phyloP scores from a whole-genome alignment of 2,888 invertebrate species.

The Melipona bicolor region DNA sequence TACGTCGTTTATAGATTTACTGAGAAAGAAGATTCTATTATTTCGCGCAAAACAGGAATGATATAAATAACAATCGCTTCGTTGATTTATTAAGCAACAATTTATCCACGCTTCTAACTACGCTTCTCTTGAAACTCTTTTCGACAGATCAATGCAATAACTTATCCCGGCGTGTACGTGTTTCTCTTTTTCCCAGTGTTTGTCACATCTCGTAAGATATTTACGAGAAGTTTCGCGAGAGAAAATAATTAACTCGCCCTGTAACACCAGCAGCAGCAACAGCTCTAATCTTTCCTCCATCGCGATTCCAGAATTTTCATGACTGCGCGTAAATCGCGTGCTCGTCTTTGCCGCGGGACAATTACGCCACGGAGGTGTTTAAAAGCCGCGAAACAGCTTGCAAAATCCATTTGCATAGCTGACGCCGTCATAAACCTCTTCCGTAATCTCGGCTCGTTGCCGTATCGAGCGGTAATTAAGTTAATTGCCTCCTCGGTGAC shows the following conservation, averaged over 20 bases:
- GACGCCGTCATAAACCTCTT: conserved; percentile 49
- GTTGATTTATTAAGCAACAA: conserved; percentile 36
- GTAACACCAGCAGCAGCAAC: not conserved
- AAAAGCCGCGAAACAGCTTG: conserved; percentile 22
- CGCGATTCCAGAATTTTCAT: conserved; percentile 19
- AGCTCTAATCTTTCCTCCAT: not conserved
- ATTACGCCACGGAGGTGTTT: conserved; percentile 31
- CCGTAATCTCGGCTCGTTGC: conserved; percentile 45
- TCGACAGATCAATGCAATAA: conserved; percentile 8
- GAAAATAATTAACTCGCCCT: conserved; percentile 35
- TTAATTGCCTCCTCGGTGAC: conserved; percentile 68
- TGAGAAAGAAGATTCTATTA: no score
- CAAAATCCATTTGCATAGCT: conserved; percentile 64
- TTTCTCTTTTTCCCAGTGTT: not conserved
- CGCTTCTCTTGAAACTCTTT: not conserved
- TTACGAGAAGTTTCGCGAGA: conserved; percentile 17
- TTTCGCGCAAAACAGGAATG: not conserved
- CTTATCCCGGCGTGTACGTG: not conserved
- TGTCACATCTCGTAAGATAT: not conserved
- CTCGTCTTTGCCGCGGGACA: conserved; percentile 13
- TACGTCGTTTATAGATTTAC: no score
- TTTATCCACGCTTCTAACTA: conserved; percentile 1
- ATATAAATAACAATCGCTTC: not conserved
- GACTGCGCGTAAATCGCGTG: not conserved
- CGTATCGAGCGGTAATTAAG: conserved; percentile 71